These are phyloP conservation scores for Rhyacophila brunnea DNA, from an alignment of 1,140 invertebrate genomes.

Conservation along the genomic window DNA sequence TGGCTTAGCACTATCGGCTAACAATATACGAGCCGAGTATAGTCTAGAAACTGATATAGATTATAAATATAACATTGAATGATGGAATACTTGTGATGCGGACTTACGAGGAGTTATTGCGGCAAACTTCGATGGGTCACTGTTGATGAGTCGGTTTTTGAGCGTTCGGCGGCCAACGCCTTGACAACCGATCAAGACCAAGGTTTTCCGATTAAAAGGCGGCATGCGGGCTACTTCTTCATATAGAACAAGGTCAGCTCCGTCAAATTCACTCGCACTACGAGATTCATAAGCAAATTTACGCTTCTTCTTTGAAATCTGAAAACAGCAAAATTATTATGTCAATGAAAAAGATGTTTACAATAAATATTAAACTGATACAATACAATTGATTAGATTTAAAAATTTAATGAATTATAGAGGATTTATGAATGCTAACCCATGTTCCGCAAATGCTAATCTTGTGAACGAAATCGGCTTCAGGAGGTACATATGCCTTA, in stretches of 20 bases:
- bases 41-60: too few relatives aligned
- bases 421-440: conserved; percentile 44
- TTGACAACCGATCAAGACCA: conserved; percentile 90
- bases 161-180: conserved; percentile 92
- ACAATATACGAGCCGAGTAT: too few relatives aligned
- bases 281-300: conserved; percentile 93
- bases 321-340: conserved; percentile 18
- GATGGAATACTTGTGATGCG: not conserved
- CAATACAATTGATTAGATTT: not conserved
- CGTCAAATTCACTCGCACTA: conserved; percentile 86
- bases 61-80: not conserved
- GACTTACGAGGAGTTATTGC: conserved; percentile 84
- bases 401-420: not conserved
- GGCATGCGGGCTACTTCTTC: conserved; percentile 97
- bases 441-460: conserved; percentile 86
- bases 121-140: conserved; percentile 87
- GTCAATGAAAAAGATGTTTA: not conserved
- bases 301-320: conserved; percentile 90
- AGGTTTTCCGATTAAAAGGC: conserved; percentile 90
- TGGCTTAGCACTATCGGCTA: too few relatives aligned
- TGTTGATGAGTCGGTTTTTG: conserved; percentile 91
- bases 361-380: too few relatives aligned
- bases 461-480: conserved; percentile 93
- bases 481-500: conserved; percentile 93
- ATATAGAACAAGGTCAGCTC: conserved; percentile 88